Evolutionary conservation across 2,888 invertebrate species (phyloP).

Genomic region (Iphiclides podalirius): DNA sequence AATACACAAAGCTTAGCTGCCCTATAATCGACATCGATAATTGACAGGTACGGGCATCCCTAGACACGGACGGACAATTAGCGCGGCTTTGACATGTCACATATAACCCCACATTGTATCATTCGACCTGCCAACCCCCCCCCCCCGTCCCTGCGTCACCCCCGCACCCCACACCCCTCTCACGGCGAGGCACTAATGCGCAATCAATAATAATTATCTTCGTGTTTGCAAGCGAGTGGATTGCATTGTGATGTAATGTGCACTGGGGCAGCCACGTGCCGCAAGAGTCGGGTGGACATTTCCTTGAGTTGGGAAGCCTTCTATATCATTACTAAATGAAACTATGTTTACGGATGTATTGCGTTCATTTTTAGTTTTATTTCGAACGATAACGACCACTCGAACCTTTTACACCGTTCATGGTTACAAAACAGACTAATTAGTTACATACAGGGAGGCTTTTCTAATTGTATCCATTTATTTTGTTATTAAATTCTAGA

Average conservation of each 20-base stretch:
- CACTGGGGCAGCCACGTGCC: slow-evolving; percentile 29
- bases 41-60: slow-evolving; percentile 23
- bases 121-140: slow-evolving; percentile 28
- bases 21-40: slow-evolving; percentile 25
- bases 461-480: too few species aligned
- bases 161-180: slow-evolving; percentile 34
- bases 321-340: too few species aligned
- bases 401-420: too few species aligned
- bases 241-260: slow-evolving; percentile 55
- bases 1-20: too few species aligned
- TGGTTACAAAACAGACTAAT: too few species aligned
- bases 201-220: slow-evolving; percentile 78
- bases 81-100: slow-evolving; percentile 56
- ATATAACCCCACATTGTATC: slow-evolving; percentile 48
- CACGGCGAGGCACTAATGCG: slow-evolving; percentile 55
- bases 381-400: too few species aligned
- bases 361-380: too few species aligned
- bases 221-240: slow-evolving; percentile 67
- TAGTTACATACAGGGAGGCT: too few species aligned
- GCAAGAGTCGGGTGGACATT: too few species aligned
- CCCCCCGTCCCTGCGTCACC: slow-evolving; percentile 28
- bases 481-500: too few species aligned
- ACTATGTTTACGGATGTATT: too few species aligned
- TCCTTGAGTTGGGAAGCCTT: too few species aligned
- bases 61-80: slow-evolving; percentile 48